phyloP scores from a whole-genome alignment of 2,113 vertebrate genomes.

The Aplodontia rufa region DNA sequence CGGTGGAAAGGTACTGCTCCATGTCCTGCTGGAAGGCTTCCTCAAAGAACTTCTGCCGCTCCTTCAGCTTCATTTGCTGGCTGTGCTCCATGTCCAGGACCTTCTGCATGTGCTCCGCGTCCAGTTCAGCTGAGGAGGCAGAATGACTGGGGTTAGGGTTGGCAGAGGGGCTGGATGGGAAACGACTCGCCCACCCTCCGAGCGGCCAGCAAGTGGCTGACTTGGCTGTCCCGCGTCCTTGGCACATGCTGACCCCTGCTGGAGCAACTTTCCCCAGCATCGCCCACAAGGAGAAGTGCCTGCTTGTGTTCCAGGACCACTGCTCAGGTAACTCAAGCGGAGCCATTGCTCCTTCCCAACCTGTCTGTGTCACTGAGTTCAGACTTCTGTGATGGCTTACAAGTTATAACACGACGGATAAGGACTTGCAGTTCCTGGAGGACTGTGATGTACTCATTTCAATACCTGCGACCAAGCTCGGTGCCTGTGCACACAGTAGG shows the following conservation, averaged over 20 bases:
- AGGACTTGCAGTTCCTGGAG: background rate
- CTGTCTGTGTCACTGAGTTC: background rate
- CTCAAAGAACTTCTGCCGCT: conserved; percentile 98
- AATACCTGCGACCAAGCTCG: background rate
- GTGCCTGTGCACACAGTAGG: background rate
- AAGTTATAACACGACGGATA: background rate
- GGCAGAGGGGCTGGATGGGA: background rate
- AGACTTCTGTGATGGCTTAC: background rate
- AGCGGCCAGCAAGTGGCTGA: too few relatives aligned
- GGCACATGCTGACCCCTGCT: background rate
- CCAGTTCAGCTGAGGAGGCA: conserved; percentile 90
- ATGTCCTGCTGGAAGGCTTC: conserved; percentile 99
- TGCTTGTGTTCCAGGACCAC: background rate
- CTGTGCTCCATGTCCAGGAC: conserved; percentile 91
- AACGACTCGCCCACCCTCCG: fast-evolving
- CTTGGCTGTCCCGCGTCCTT: too few relatives aligned
- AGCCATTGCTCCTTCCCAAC: background rate
- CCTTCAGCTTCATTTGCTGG: conserved; percentile 94
- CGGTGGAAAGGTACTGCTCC: conserved; percentile 97
- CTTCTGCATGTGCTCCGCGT: conserved; percentile 91
- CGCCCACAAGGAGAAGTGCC: background rate
- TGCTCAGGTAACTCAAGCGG: background rate
- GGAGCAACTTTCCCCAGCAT: fast-evolving
- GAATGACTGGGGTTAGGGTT: background rate
- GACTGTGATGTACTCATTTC: background rate